phyloP scores from a whole-genome alignment of 2,797 vertebrate species.

The Cossypha caffra region DNA sequence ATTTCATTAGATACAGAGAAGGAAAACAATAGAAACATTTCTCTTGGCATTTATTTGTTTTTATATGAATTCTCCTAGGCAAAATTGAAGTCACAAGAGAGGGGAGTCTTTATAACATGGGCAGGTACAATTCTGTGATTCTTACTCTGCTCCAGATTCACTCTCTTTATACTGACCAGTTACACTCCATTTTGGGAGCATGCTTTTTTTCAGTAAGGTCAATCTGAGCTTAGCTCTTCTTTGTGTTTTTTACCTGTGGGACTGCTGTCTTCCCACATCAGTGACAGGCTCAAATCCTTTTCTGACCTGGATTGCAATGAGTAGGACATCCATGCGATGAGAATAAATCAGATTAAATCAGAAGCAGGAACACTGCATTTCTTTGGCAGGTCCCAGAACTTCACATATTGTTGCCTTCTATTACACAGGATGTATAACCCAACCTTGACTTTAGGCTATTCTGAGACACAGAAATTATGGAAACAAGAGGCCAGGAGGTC shows the following conservation, averaged over 20 bases:
- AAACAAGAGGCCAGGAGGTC: background rate
- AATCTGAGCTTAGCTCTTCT: background rate
- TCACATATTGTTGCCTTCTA: background rate
- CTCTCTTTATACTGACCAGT: background rate
- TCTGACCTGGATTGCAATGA: conserved; percentile 14
- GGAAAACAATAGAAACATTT: conserved; percentile 62
- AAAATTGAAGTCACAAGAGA: background rate
- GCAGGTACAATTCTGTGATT: conserved; percentile 1
- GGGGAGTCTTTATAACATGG: background rate
- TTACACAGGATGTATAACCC: background rate
- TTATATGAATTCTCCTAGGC: conserved; percentile 25
- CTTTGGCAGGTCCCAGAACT: background rate
- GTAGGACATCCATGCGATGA: background rate
- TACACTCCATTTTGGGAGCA: background rate
- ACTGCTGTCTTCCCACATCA: conserved; percentile 14
- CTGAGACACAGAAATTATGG: background rate
- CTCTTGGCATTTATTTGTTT: conserved; percentile 62
- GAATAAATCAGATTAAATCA: conserved; percentile 13
- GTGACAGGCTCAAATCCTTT: conserved; percentile 13
- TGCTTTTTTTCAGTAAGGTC: background rate
- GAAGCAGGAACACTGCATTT: background rate
- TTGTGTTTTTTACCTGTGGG: background rate
- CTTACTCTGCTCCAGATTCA: background rate
- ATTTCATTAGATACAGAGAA: conserved; percentile 54
- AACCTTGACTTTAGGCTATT: background rate